Conservation (phyloP, 2,888 invertebrate genomes). For the Seira sanloemensis region DNA sequence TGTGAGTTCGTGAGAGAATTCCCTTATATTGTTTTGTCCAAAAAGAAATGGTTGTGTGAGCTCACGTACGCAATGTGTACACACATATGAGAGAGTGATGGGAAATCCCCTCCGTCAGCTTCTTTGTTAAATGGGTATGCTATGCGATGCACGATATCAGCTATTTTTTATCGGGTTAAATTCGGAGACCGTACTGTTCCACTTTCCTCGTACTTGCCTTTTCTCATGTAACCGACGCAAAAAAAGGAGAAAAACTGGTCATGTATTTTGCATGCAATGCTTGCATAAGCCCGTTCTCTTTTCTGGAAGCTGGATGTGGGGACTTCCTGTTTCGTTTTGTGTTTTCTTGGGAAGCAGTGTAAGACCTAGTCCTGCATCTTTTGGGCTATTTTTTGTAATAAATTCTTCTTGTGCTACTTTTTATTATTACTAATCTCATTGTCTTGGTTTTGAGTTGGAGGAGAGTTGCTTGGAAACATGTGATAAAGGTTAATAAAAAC, state of each 20-base stretch:
- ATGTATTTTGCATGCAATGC: constrained; percentile 6
- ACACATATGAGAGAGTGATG: not conserved
- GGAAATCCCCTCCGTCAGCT: not conserved
- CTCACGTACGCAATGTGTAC: not conserved
- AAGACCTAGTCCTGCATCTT: not conserved
- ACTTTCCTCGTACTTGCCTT: not conserved
- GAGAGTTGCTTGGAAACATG: not conserved
- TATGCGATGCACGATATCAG: not conserved
- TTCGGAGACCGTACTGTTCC: constrained; percentile 18
- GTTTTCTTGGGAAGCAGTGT: not conserved
- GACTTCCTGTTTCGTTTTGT: constrained; percentile 9
- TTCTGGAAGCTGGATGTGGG: constrained; percentile 8
- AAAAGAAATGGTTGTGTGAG: not conserved
- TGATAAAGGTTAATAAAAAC: not conserved
- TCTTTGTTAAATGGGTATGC: not conserved
- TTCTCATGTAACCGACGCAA: constrained; percentile 12
- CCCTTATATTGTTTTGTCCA: not conserved
- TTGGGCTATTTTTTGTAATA: not conserved
- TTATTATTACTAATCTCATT: too few relatives aligned
- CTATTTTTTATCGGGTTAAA: constrained; percentile 20
- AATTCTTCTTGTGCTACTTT: too few relatives aligned
- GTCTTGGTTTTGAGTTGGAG: too few relatives aligned
- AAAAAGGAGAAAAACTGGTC: constrained; percentile 3
- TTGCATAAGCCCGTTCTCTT: not conserved
- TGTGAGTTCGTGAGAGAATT: not conserved